A percentile compares a stretch with the other conserved stretches of the same genome.
phyloP scores from a whole-genome alignment of 2,888 invertebrate species.

The Sepiola atlantica region DNA sequence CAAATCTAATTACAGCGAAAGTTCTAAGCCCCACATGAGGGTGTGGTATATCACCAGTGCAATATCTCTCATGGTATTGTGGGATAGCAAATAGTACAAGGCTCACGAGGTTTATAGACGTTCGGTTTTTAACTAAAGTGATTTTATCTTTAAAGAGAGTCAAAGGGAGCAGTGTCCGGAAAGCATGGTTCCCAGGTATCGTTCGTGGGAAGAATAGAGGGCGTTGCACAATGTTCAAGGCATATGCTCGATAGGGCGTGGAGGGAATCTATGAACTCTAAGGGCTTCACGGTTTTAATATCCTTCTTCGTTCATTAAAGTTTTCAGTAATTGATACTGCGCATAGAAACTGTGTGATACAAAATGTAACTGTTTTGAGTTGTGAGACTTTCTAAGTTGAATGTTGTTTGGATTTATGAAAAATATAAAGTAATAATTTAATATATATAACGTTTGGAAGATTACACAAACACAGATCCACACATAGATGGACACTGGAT shows the following conservation, averaged over 20 bases:
- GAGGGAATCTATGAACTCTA: background rate
- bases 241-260: background rate
- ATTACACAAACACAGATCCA: too few species aligned
- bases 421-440: too few species aligned
- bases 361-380: background rate
- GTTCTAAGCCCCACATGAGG: background rate
- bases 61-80: background rate
- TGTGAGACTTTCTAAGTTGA: background rate
- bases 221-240: slow-evolving; percentile 3
- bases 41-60: background rate
- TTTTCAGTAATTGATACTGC: background rate
- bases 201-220: background rate
- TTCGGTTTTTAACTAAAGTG: background rate
- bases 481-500: too few species aligned
- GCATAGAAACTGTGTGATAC: background rate
- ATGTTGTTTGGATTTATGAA: too few species aligned
- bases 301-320: background rate
- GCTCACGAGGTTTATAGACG: background rate
- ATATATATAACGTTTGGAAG: too few species aligned
- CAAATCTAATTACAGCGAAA: background rate
- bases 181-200: background rate
- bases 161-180: background rate
- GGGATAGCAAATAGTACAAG: background rate
- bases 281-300: background rate
- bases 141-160: background rate